Evolutionary conservation across 2,888 invertebrate species (phyloP).

Genomic region (Lepidochitona cinerea): DNA sequence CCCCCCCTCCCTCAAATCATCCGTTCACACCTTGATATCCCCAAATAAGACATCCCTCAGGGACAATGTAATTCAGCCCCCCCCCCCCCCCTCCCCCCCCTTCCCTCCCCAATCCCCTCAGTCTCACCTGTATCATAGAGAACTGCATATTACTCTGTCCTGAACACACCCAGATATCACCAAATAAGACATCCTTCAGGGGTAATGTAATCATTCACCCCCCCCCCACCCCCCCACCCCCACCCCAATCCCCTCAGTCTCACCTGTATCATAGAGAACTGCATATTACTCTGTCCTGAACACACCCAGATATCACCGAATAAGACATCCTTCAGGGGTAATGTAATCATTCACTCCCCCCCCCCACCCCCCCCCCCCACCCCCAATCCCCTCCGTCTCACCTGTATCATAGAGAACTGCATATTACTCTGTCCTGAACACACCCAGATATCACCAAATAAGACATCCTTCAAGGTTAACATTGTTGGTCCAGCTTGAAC

Average conservation of each 20-base stretch:
- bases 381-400: too few species aligned
- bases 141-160: constrained; percentile 68
- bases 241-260: too few species aligned
- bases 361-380: too few species aligned
- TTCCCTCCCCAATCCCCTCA: too few species aligned
- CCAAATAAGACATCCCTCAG: constrained; percentile 64
- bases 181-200: constrained; percentile 61
- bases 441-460: constrained; percentile 69
- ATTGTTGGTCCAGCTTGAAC: constrained; percentile 28
- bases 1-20: too few species aligned
- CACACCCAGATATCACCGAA: constrained; percentile 69
- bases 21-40: constrained; percentile 68
- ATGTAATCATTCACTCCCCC: too few species aligned
- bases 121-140: constrained; percentile 25
- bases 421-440: constrained; percentile 69
- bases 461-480: constrained; percentile 46
- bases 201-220: too few species aligned
- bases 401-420: constrained; percentile 48
- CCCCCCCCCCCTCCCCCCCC: too few species aligned
- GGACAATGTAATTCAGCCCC: constrained; percentile 16
- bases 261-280: constrained; percentile 43
- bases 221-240: too few species aligned
- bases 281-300: constrained; percentile 68
- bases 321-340: constrained; percentile 53
- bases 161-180: constrained; percentile 68